These are phyloP conservation scores for Leucosticte australis DNA, from an alignment of 2,113 vertebrate genomes.

Conservation along the genomic window DNA sequence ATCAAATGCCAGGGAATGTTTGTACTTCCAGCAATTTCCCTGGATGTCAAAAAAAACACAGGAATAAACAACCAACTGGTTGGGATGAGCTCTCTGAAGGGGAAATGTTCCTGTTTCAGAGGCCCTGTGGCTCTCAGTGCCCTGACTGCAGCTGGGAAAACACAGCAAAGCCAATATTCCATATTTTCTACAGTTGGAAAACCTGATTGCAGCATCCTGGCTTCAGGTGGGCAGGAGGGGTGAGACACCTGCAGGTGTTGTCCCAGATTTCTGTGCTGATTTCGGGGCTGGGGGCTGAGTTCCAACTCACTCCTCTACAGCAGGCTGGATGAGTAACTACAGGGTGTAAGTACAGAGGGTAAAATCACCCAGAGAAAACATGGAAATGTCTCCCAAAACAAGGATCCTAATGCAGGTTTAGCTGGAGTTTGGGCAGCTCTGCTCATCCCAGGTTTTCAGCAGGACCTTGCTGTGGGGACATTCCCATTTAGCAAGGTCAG, in stretches of 20 bases:
- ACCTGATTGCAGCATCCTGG: background rate
- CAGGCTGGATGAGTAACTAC: background rate
- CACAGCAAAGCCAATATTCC: background rate
- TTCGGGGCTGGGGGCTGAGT: background rate
- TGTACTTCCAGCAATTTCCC: background rate
- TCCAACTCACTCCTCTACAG: rapidly evolving
- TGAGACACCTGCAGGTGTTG: background rate
- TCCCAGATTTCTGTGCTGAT: background rate
- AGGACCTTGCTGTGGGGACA: background rate
- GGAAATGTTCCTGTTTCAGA: background rate
- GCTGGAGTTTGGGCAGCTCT: background rate
- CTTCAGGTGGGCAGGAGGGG: background rate
- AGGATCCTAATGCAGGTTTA: rapidly evolving
- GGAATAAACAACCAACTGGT: background rate
- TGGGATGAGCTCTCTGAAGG: background rate
- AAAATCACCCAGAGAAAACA: background rate
- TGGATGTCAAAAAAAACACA: background rate
- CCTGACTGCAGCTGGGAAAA: background rate
- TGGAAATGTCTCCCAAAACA: too few relatives aligned
- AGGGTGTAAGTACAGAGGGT: too few relatives aligned
- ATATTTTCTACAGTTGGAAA: background rate
- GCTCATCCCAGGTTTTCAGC: background rate
- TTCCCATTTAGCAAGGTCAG: background rate
- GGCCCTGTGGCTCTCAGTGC: background rate
- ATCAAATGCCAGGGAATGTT: background rate